Conservation (phyloP, 2,888 invertebrate genomes). For the Spilarctia lutea region DNA sequence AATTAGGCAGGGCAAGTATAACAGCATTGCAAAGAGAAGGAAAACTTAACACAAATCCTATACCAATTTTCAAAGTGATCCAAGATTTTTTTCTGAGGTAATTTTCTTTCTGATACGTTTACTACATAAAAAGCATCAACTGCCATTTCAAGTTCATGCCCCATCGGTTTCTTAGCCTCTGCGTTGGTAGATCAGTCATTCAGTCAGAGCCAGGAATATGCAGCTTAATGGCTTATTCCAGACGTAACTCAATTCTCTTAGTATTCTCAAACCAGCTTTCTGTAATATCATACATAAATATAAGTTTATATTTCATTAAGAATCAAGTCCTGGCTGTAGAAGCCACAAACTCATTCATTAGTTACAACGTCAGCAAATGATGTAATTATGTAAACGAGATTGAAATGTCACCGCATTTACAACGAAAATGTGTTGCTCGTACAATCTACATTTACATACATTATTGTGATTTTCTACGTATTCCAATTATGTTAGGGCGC, state of each 20-base stretch:
- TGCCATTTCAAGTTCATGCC: no score
- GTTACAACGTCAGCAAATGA: conserved; percentile 1
- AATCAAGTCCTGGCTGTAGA: neutral
- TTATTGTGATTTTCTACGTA: conserved; percentile 10
- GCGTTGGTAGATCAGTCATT: no score
- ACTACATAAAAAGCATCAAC: no score
- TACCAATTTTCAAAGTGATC: no score
- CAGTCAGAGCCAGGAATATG: no score
- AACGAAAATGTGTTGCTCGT: conserved; percentile 4
- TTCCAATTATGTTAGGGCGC: conserved; percentile 1
- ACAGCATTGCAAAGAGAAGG: no score
- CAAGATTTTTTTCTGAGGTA: no score
- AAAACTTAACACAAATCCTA: no score
- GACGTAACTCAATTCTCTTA: neutral
- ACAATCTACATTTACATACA: conserved; percentile 11
- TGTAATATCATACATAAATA: neutral
- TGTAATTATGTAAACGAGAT: conserved; percentile 13
- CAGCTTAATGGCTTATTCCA: no score
- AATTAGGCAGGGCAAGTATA: no score
- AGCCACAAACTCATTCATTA: neutral
- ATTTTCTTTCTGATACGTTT: no score
- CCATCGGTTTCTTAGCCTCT: no score
- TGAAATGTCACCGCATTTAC: conserved; percentile 15
- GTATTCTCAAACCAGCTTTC: neutral
- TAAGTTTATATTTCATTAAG: neutral